phyloP scores from a whole-genome alignment of 2,888 invertebrate species.

The Lycocerus yunnanus region DNA sequence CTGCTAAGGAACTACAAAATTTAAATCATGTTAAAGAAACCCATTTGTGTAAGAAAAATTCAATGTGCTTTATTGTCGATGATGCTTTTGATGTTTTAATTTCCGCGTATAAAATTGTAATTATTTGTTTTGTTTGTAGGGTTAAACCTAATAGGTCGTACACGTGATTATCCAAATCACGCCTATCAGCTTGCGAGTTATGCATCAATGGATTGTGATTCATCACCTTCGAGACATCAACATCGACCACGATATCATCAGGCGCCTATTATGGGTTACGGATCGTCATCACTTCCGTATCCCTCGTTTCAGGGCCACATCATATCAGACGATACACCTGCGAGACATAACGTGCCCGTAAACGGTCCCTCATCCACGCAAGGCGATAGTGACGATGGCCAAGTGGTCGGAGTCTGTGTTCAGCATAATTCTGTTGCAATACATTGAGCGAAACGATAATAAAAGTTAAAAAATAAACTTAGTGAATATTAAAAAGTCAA shows the following conservation, averaged over 20 bases:
- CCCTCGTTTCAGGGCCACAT: constrained; percentile 55
- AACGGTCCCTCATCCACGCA: constrained; percentile 49
- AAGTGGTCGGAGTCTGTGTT: constrained; percentile 88
- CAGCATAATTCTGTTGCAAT: constrained; percentile 93
- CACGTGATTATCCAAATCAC: constrained; percentile 45
- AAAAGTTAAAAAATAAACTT: constrained; percentile 4
- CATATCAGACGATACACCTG: constrained; percentile 46
- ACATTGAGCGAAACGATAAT: constrained; percentile 61
- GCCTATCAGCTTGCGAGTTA: constrained; percentile 43
- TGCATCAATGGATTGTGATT: constrained; percentile 80
- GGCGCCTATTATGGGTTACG: constrained; percentile 56
- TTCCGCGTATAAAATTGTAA: background rate
- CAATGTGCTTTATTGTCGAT: background rate
- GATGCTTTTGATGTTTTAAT: background rate
- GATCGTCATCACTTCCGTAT: constrained; percentile 52
- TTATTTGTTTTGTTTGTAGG: constrained; percentile 42
- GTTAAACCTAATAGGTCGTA: constrained; percentile 57
- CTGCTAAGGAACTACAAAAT: too few species aligned
- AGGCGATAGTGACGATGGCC: constrained; percentile 69
- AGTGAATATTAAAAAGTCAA: constrained; percentile 21
- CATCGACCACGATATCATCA: constrained; percentile 47
- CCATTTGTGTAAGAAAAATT: background rate
- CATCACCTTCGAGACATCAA: constrained; percentile 60
- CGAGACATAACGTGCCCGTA: constrained; percentile 37
- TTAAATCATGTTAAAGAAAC: too few species aligned